Evolutionary conservation across 92 coral and sea anemone species (phyloP), one percentile per base, ranked within the genome.

Genomic region (Ricordea florida): DNA sequence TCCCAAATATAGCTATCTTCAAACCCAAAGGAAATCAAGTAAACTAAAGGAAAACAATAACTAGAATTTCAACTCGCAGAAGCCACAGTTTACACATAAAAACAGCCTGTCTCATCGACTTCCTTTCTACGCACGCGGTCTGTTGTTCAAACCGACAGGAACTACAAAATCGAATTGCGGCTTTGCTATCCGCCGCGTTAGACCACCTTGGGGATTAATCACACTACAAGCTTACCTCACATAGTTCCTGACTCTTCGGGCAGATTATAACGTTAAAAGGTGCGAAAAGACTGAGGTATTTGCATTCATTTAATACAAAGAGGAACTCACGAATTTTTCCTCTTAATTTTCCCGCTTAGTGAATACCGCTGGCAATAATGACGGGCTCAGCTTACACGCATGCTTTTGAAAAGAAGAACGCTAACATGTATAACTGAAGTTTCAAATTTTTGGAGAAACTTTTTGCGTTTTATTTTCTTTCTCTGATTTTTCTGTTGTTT

Each of bases 321-420:
- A 70, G 20, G 53, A 65, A 70, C 77, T 30, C 65, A 40, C 62
- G 62, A 34, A 37, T 18, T 24, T 62, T 53, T 70, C 77, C 77
- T 70, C 77, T 70, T 70, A 53, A 70, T 70, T 70, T 70, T 70
- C 77, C 65, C 77, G 77, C 77, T 70, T 63, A 63, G 52, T 63
- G 34, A 14, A 31, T 52, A 38, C 53, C 28, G 32, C 77, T 65
- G 77, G 64, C 26, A 1, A 14, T 5, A 27, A 11, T 23, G 23
- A 16, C 10, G 25, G 33, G 30, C 41, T 37, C 65, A 40, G 0
- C 14, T 0, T 0, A 0, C 0, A 23, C 52, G 47, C 77, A 70
- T 70, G 63, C 51, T 25, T 38, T 26, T 16, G 0, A 1, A 6
- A 1, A 36, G 11, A 30, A 35, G 13, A 28, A 25, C 48, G 76